Conservation (phyloP, 2,888 invertebrate genomes). For the Diabrotica balteata region DNA sequence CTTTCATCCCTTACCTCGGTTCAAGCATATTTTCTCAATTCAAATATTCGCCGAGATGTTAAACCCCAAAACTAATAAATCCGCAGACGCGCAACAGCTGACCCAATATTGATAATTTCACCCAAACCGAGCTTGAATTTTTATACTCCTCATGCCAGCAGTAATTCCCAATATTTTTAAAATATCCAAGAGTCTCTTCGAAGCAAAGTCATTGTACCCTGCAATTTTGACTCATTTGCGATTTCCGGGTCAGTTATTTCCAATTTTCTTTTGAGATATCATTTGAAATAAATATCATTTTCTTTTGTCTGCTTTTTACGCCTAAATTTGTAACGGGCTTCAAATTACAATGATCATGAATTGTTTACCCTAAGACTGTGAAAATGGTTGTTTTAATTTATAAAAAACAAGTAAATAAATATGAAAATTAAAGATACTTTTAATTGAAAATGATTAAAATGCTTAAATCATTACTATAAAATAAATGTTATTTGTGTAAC, state of each 20-base stretch:
- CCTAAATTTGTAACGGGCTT: too few relatives aligned
- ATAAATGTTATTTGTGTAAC: too few relatives aligned
- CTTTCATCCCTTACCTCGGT: background rate
- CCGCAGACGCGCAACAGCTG: slow-evolving; percentile 18
- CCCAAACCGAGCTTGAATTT: background rate
- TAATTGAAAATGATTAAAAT: too few relatives aligned
- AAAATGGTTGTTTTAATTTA: too few relatives aligned
- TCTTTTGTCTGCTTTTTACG: too few relatives aligned
- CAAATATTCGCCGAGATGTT: background rate
- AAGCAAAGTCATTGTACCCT: background rate
- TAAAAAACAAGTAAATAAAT: too few relatives aligned
- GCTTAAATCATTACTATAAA: too few relatives aligned
- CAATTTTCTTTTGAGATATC: background rate
- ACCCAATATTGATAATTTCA: slow-evolving; percentile 20
- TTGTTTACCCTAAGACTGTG: too few relatives aligned
- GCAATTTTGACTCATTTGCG: background rate
- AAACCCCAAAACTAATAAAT: slow-evolving; percentile 8
- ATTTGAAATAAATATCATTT: background rate
- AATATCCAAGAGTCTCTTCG: background rate
- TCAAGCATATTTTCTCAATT: background rate
- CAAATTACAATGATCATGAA: too few relatives aligned
- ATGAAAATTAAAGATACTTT: too few relatives aligned
- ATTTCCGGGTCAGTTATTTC: background rate
- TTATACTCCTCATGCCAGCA: background rate
- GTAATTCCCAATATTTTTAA: background rate